Conservation (phyloP, 1,140 invertebrate species). For the Contarinia nasturtii region DNA sequence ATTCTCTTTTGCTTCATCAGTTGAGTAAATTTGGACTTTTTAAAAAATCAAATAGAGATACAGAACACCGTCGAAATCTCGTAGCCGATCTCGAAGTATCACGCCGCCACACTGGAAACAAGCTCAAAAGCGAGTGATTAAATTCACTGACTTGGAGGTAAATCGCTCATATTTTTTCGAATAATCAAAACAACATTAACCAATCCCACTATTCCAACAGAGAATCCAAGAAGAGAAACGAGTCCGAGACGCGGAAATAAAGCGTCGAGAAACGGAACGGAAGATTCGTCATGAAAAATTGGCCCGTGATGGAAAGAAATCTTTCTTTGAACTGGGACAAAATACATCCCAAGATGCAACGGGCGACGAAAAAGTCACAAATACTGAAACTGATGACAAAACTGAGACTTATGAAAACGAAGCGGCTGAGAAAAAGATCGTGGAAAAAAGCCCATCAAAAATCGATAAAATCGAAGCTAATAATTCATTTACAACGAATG, state of each 20-base stretch:
- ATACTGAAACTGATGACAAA: constrained; percentile 6
- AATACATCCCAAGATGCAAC: constrained; percentile 12
- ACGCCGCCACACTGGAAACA: constrained; percentile 82
- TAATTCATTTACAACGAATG: constrained; percentile 6
- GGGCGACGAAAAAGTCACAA: constrained; percentile 12
- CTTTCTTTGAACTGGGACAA: constrained; percentile 20
- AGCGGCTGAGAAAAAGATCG: constrained; percentile 8
- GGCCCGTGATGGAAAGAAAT: constrained; percentile 18
- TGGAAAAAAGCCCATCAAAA: constrained; percentile 10
- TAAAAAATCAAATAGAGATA: constrained; percentile 65
- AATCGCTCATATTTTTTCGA: constrained; percentile 1
- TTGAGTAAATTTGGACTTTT: not conserved
- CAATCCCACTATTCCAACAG: too few species aligned
- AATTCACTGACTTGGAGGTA: constrained; percentile 61
- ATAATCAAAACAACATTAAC: not conserved
- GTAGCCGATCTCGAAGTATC: constrained; percentile 57
- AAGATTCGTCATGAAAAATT: constrained; percentile 34
- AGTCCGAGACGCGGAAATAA: constrained; percentile 37
- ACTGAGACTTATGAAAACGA: not conserved
- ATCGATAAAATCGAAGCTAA: constrained; percentile 2
- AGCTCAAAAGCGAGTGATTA: constrained; percentile 63
- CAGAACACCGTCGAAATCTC: constrained; percentile 61
- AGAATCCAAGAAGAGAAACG: constrained; percentile 41
- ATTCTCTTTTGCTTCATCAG: not conserved
- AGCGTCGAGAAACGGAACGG: constrained; percentile 33